These are phyloP conservation scores for Lacanobia oleracea DNA, from an alignment of 2,888 invertebrate species.

Conservation along the genomic window DNA sequence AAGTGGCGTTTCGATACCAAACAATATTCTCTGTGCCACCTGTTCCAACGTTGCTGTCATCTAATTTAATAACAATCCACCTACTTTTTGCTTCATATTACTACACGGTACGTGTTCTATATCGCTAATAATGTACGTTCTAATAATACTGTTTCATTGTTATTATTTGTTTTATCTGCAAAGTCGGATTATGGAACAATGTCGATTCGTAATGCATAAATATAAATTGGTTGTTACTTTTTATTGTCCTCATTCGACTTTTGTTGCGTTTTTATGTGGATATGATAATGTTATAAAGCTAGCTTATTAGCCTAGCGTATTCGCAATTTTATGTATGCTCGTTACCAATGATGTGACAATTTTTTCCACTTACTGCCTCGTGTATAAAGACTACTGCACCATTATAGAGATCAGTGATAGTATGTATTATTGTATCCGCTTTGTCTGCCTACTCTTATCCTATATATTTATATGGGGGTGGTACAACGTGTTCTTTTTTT, in stretches of 20 bases:
- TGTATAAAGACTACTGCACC: background rate
- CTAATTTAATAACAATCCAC: slow-evolving; percentile 43
- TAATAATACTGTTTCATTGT: slow-evolving; percentile 24
- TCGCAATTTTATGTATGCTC: slow-evolving; percentile 15
- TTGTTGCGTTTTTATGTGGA: slow-evolving; percentile 42
- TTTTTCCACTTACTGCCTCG: background rate
- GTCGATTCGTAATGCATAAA: slow-evolving; percentile 46
- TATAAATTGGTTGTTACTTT: slow-evolving; percentile 52
- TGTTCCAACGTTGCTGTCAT: slow-evolving; percentile 28
- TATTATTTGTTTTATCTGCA: slow-evolving; percentile 35
- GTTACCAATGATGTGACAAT: background rate
- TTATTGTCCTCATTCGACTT: slow-evolving; percentile 47
- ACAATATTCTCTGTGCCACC: slow-evolving; percentile 27
- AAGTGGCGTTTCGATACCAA: slow-evolving; percentile 11
- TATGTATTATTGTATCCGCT: background rate
- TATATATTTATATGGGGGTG: background rate
- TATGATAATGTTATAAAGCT: slow-evolving; percentile 40
- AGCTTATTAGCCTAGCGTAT: slow-evolving; percentile 35
- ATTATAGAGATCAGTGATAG: background rate
- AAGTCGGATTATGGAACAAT: slow-evolving; percentile 37
- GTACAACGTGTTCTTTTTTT: background rate
- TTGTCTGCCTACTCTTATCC: background rate
- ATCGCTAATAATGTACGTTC: slow-evolving; percentile 15
- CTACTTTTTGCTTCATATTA: slow-evolving; percentile 14
- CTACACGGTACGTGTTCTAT: slow-evolving; percentile 14